phyloP scores from a whole-genome alignment of 2,113 vertebrate genomes.

The Opisthocomus hoazin region DNA sequence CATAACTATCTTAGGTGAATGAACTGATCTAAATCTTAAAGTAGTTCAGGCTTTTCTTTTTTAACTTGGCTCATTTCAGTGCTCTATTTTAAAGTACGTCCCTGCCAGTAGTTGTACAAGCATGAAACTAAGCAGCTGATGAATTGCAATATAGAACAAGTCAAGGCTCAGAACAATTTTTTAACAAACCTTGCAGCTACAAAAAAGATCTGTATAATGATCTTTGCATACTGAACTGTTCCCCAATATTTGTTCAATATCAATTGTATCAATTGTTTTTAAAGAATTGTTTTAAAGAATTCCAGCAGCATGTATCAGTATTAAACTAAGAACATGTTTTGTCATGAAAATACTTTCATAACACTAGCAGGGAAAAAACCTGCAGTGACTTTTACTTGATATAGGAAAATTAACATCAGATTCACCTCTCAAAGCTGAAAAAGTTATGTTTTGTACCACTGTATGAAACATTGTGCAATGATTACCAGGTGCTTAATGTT shows the following conservation, averaged over 20 bases:
- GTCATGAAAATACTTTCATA: not conserved
- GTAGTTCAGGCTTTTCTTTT: not conserved
- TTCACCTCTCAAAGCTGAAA: not conserved
- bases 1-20: not conserved
- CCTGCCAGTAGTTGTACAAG: not conserved
- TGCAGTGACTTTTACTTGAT: not conserved
- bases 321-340: not conserved
- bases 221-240: not conserved
- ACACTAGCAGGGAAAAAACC: not conserved
- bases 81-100: not conserved
- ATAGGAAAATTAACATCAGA: not conserved
- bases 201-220: not conserved
- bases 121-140: not conserved
- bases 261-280: not conserved
- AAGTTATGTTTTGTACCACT: not conserved
- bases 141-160: not conserved
- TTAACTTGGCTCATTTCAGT: not conserved
- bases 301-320: not conserved
- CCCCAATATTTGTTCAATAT: not conserved
- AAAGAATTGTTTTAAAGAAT: not conserved
- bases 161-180: not conserved
- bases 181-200: not conserved
- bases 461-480: not conserved
- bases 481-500: not conserved
- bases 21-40: not conserved